Base-by-base conservation (phyloP, 2,888 invertebrate genomes). In the Pterobdella sp. region DNA sequence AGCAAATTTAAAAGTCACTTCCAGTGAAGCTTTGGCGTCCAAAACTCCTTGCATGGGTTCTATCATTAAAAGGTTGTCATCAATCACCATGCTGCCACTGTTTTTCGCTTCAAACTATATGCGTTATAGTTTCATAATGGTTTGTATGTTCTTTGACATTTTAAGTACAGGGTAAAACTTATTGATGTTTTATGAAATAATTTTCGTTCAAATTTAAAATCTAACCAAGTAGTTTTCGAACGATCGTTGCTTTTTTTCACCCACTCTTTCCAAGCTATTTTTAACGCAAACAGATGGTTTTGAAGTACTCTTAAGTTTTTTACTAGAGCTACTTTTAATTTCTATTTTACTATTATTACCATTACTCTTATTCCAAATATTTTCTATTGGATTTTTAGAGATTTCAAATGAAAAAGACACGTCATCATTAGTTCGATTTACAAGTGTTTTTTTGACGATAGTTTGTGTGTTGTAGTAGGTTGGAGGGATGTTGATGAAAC, bases 391-490 rank as follows among this genome's bases (percentile, higher is more conserved):
- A 26, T 18, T 26, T 7, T n/a, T 56, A 4, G 60, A 56, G 60
- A 56, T 22, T 4, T 22, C n/a, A 26, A 56, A 56, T 3, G n/a
- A 22, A 26, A 56, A 56, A 26, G 60, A 4, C 3, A 56, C n/a
- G 26, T 22, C 14, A 18, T 56, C 3, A 26, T 56, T 56, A 3
- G 14, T 56, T n/a, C n/a, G 18, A n/a, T 56, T 56, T 22, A 22
- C 4, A 3, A 56, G 60, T 4, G n/a, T 14, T 22, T 22, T n/a
- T 22, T 7, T 4, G 60, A 3, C 26, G 60, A 18, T 56, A 3
- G 60, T 3, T 7, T 56, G 60, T 4, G 60, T 18, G 60, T 56
- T 56, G 60, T 56, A 56, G 60, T 56, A 56, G 60, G 60, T 56
- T 22, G 60, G 14, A 14, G 60, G 60, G 14, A 56, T 7, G 7